Conservation (phyloP, 2,888 invertebrate species). For the Lamproptera curius region DNA sequence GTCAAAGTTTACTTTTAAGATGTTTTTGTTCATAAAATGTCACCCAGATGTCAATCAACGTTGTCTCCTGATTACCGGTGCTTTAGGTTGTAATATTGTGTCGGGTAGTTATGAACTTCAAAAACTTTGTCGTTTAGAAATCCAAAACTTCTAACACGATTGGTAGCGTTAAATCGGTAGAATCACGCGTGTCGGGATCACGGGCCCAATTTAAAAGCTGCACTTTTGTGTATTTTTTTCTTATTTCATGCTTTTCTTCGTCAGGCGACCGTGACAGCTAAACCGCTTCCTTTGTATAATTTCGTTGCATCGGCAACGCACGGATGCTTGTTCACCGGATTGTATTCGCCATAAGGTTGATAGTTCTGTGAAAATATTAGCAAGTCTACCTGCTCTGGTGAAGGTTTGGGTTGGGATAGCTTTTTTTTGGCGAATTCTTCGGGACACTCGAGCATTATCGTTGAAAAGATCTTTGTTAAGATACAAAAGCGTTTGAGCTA, state of each 20-base stretch:
- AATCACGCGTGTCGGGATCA: conserved; percentile 22
- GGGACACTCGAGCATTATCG: neutral
- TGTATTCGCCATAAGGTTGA: conserved; percentile 11
- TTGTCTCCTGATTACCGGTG: too few species aligned
- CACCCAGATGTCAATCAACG: too few species aligned
- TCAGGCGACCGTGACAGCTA: conserved; percentile 15
- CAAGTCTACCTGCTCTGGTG: conserved; percentile 9
- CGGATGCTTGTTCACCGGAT: conserved; percentile 14
- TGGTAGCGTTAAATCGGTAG: conserved; percentile 7
- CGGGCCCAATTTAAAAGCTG: conserved; percentile 15
- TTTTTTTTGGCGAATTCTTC: conserved; percentile 17
- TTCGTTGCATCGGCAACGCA: conserved; percentile 26
- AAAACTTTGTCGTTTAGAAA: too few species aligned
- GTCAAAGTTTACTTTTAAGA: too few species aligned
- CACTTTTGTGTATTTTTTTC: conserved; percentile 9
- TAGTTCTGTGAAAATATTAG: neutral
- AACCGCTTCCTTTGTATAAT: conserved; percentile 19
- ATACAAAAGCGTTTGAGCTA: neutral
- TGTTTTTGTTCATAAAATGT: too few species aligned
- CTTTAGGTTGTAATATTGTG: too few species aligned
- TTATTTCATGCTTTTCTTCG: conserved; percentile 17
- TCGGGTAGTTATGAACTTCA: too few species aligned
- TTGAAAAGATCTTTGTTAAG: neutral
- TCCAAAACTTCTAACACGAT: too few species aligned
- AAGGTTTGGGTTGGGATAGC: conserved; percentile 6